Evolutionary conservation across 1,140 invertebrate genomes (phyloP).

Genomic region (Nasonia giraulti): DNA sequence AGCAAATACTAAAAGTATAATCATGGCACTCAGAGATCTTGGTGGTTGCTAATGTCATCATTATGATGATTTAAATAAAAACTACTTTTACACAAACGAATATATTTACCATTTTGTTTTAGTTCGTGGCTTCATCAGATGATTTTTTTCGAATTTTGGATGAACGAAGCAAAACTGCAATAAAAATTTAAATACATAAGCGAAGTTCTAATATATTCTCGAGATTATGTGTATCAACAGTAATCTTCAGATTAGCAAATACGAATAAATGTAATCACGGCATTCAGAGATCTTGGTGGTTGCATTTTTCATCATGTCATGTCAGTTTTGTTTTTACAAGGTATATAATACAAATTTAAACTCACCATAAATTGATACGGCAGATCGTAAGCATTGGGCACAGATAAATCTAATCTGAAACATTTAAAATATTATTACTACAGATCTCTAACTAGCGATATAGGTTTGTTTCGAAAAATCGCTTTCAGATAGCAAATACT

Average conservation of each 20-base stretch:
- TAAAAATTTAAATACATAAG: neutral
- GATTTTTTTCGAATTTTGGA: too few species aligned
- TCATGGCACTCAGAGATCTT: slow-evolving; percentile 53
- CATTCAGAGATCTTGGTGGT: slow-evolving; percentile 53
- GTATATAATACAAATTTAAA: neutral
- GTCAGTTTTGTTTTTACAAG: neutral
- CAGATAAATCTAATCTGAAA: neutral
- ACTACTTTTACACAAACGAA: neutral
- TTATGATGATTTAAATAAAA: neutral
- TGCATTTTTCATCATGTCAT: slow-evolving; percentile 26
- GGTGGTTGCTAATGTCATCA: slow-evolving; percentile 49
- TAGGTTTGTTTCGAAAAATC: neutral
- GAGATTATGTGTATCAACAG: neutral
- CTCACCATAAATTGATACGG: neutral
- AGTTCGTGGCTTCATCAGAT: too few species aligned
- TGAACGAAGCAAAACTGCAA: neutral
- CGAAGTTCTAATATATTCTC: neutral
- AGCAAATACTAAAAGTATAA: slow-evolving; percentile 54
- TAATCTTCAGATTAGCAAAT: slow-evolving; percentile 49
- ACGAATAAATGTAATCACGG: slow-evolving; percentile 44
- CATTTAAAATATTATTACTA: slow-evolving; percentile 2
- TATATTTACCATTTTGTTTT: too few species aligned
- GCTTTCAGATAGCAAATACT: slow-evolving; percentile 52
- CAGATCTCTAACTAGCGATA: neutral
- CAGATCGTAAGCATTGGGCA: neutral